Evolutionary conservation across 2,888 invertebrate genomes (phyloP), one percentile per base, ranked within the genome.

Genomic region (Netelia inedita): DNA sequence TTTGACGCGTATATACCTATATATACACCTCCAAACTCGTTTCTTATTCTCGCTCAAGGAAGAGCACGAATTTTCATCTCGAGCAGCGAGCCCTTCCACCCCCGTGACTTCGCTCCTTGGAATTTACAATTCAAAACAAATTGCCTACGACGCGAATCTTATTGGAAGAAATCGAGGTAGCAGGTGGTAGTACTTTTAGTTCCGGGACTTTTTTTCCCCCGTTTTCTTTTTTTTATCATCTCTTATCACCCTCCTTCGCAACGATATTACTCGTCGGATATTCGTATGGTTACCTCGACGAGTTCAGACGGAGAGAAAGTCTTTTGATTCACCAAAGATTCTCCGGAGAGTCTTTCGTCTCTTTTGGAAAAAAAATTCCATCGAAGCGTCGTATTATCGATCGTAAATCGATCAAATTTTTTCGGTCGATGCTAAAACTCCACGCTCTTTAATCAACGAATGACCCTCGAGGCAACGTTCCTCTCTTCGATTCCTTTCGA

Each of bases 101-200:
- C 55, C 23, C 43, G 16, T 11, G 41, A 23, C 11, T 43, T 66
- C 10, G n/a, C 55, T 35, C 59, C 46, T 66, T 21, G 10, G 50
- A 68, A 74, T 73, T 74, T 73, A 80, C 73, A 80, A 74, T 74
- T 80, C 74, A 80, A 74, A 78, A 78, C 59, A 69, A 69, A 78
- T 78, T 59, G 68, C 28, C 68, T 50, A 43, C 78, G 50, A 59
- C 46, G 78, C 57, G 68, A 78, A 69, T 78, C 59, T 69, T 68
- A 66, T 57, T 76, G 78, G 43, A 68, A 78, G 28, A 50, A 59
- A 78, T 78, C 59, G 78, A n/a, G 19, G 35, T 50, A 35, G 63
- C 63, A 53, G 41, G 65, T 73, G 23, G 50, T 57, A 19, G 50
- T 57, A 19, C n/a, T 43, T 63, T 5, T 21, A 21, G 8, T 14